Percentiles rank a stretch among this genome's conserved stretches.
These are phyloP conservation scores for Maniola hyperantus DNA, from an alignment of 2,888 invertebrate species.

Conservation along the genomic window DNA sequence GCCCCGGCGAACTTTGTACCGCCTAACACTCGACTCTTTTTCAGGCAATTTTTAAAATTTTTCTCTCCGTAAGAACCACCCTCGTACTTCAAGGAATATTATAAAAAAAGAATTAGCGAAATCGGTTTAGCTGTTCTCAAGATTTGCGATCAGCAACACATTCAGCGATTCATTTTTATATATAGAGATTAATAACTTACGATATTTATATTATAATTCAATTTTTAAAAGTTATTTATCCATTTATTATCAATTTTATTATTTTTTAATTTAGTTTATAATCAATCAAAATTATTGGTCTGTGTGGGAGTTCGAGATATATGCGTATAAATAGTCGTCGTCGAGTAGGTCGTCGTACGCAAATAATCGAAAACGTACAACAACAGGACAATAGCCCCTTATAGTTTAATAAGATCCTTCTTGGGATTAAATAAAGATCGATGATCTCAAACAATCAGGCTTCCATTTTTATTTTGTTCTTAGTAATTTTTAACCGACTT, in stretches of 20 bases:
- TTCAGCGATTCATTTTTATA: no score
- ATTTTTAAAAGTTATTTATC: no score
- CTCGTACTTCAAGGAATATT: no score
- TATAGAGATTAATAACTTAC: no score
- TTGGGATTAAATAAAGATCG: background rate
- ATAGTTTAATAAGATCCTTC: slow-evolving; percentile 5
- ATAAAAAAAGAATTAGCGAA: no score
- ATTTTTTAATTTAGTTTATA: background rate
- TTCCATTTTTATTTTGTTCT: background rate
- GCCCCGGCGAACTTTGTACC: no score
- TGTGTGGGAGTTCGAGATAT: background rate
- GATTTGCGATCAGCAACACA: no score
- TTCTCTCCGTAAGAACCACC: no score
- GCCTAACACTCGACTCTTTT: no score
- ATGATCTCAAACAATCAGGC: slow-evolving; percentile 1
- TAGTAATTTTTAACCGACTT: background rate
- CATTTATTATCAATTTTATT: background rate
- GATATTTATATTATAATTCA: no score
- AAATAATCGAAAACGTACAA: slow-evolving; percentile 11
- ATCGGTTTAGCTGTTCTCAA: no score
- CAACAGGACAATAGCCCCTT: slow-evolving; percentile 1
- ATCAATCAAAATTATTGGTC: background rate
- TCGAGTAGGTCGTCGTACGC: background rate
- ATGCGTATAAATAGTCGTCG: background rate
- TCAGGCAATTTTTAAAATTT: no score